Base-by-base conservation (phyloP, 2,797 vertebrate species). In the Okamejei kenojei region DNA sequence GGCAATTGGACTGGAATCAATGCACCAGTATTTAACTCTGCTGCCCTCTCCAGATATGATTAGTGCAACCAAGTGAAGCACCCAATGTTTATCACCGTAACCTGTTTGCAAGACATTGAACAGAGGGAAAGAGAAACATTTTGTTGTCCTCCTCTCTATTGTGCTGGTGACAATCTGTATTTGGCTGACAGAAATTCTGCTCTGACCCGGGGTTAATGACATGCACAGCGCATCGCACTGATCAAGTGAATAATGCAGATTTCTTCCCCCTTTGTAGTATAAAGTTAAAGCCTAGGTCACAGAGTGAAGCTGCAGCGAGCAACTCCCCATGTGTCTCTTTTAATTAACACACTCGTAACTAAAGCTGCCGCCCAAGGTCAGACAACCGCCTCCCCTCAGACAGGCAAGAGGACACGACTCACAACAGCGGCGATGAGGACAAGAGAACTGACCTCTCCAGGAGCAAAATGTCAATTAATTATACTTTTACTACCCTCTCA, bases 401-500 rank as follows among this genome's bases (percentile, higher is more conserved):
- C 95, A 94, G 94, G 94, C 94, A 94, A 95, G 94, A 94, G 26
- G 84, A 94, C 93, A 94, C 81, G 94, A 94, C 94, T 74, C 74
- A 17, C 94, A 94, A 94, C 93, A 91, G 10, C 94, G 82, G 93
- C 1, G 93, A 94, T 94, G 93, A 94, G 95, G 95, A 19, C 94
- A 95, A 95, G 96, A 96, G 95, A 95, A 94, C 94, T 97, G 97
- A 97, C 97, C 97, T 96, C 97, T 95, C 95, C 95, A 93, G 93
- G 94, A 96, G 94, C 94, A 95, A 96, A 96, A 95, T 94, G 95
- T 94, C 95, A 94, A 95, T 96, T 97, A 96, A 97, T 97, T 96
- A 96, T 94, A 93, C 93, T 93, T 96, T 96, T 96, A 96, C 95
- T 94, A 95, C 95, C 94, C 86, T 94, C 95, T 95, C 96, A 96